Percentiles rank a stretch among this genome's conserved stretches.
Evolutionary conservation across 2,797 vertebrate species (phyloP).

Genomic region (Oreochromis mossambicus): DNA sequence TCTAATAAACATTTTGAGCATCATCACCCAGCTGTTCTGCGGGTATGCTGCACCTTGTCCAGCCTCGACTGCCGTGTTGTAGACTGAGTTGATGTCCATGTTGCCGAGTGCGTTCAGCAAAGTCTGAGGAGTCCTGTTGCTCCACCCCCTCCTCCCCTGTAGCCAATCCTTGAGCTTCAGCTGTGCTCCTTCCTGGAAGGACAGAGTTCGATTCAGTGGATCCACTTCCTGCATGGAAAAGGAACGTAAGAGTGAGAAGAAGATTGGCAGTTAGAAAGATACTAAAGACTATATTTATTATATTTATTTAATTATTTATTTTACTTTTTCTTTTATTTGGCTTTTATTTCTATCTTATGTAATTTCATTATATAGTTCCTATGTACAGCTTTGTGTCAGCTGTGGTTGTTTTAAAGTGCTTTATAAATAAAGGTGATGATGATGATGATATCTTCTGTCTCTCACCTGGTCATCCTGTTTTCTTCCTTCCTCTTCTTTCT

Average conservation of each 20-base stretch:
- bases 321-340: not conserved
- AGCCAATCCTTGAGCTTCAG: constrained; percentile 58
- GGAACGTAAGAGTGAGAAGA: not conserved
- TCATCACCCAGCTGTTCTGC: not conserved
- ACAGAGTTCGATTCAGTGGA: constrained; percentile 71
- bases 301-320: not conserved
- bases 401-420: not conserved
- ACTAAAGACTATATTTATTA: not conserved
- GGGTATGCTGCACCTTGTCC: constrained; percentile 26
- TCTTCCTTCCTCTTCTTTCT: not conserved
- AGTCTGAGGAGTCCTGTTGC: constrained; percentile 60
- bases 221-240: constrained; percentile 66
- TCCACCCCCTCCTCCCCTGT: constrained; percentile 53
- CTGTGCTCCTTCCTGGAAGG: constrained; percentile 67
- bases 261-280: not conserved
- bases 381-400: not conserved
- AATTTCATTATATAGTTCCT: not conserved
- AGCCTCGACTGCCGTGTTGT: not conserved
- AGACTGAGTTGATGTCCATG: constrained; percentile 56
- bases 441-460: not conserved
- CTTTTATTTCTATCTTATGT: not conserved
- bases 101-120: constrained; percentile 60
- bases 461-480: constrained; percentile 2
- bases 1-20: not conserved
- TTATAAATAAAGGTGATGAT: not conserved